Base-by-base conservation (phyloP, 2,888 invertebrate species). In the Thysanoteuthis rhombus region DNA sequence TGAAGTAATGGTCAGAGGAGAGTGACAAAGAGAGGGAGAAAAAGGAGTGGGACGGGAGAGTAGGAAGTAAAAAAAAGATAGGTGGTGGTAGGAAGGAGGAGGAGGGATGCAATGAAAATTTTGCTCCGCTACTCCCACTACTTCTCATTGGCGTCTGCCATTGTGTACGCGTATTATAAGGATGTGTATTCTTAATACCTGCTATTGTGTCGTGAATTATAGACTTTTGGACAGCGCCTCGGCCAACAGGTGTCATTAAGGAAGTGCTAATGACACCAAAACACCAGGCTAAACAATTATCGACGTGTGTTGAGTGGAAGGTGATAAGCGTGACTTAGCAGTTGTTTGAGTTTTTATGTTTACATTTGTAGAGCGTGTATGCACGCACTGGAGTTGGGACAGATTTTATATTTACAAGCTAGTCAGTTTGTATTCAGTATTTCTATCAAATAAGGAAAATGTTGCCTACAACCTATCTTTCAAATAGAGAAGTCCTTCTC, bases 211-310 rank as follows among this genome's bases (percentile, higher is more conserved):
- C 8, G 75, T n/a, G n/a, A n/a, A 75, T 75, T 75, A 75, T 75
- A 75, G 75, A 32, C 75, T 75, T 75, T 19, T 16, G 75, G n/a
- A n/a, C 75, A 2, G 75, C 1, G n/a, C 75, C n/a, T 75, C 75
- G 32, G 32, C 91, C 38, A 91, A 91, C 91, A 91, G 91, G 91
- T 91, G 91, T 91, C 32, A 91, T 91, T 91, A 91, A 42, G 91
- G 91, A 25, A n/a, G 91, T 42, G 45, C 45, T 91, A 91, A 42
- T 91, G 12, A 91, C 39, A 91, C n/a, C 32, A n/a, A 75, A 32
- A 75, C 75, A 75, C 32, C 75, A 32, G 75, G 2, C 10, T n/a
- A 75, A 12, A 12, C 75, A 75, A 75, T 75, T 75, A 75, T n/a
- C 75, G 75, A 32, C 75, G 75, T n/a, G 75, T 75, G n/a, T 3